Evolutionary conservation across 2,888 invertebrate genomes (phyloP).

Genomic region (Acronicta leporina): DNA sequence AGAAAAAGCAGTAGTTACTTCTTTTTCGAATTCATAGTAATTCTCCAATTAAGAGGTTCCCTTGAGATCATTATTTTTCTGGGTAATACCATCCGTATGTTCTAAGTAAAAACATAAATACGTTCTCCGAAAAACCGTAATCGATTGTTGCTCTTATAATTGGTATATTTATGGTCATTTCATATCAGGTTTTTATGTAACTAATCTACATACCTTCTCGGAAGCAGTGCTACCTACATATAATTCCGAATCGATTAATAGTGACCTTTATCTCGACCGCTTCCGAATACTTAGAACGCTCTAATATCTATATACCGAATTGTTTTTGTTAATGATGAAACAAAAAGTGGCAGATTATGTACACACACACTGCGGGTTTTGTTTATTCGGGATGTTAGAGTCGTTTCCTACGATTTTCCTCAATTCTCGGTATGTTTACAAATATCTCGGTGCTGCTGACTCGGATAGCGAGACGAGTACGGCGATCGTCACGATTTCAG

Average conservation of each 20-base stretch:
- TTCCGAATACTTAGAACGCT: constrained; percentile 57
- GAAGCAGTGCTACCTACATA: constrained; percentile 57
- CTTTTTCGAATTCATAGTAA: constrained; percentile 35
- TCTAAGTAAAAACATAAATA: constrained; percentile 70
- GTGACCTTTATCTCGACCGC: constrained; percentile 56
- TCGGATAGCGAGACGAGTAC: constrained; percentile 11
- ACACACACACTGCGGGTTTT: constrained; percentile 13
- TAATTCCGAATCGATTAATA: constrained; percentile 68
- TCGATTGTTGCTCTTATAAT: constrained; percentile 67
- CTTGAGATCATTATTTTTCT: constrained; percentile 65
- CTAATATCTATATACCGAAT: constrained; percentile 36
- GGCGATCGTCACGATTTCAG: constrained; percentile 22
- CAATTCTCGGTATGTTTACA: constrained; percentile 36
- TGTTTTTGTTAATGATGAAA: constrained; percentile 39
- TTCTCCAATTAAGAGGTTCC: constrained; percentile 58
- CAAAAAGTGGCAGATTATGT: constrained; percentile 41
- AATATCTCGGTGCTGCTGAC: constrained; percentile 23
- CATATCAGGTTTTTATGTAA: constrained; percentile 64
- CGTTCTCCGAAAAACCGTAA: constrained; percentile 69
- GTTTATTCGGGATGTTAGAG: constrained; percentile 26
- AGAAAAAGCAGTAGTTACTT: constrained; percentile 9
- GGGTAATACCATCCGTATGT: constrained; percentile 62
- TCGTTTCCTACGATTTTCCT: constrained; percentile 41
- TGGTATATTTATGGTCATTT: constrained; percentile 55
- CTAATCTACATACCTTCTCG: constrained; percentile 69